Conservation (phyloP, 2,888 invertebrate species). For the Xylota sylvarum region DNA sequence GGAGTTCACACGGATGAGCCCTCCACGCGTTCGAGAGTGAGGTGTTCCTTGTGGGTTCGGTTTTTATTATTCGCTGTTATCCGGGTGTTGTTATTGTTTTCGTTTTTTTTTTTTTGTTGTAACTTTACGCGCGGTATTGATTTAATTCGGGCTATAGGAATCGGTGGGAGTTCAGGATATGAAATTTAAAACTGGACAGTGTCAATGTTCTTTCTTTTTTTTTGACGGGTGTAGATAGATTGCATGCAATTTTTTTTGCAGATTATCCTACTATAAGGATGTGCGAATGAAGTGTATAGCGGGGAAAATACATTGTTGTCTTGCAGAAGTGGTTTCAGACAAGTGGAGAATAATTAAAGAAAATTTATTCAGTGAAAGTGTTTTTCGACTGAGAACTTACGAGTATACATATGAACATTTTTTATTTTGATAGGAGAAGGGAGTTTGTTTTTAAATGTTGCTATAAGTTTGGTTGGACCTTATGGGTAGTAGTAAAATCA, state of each 20-base stretch:
- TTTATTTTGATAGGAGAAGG: neutral
- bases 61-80: slow-evolving; percentile 31
- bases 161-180: slow-evolving; percentile 8
- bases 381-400: neutral
- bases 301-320: neutral
- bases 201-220: neutral
- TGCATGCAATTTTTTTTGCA: neutral
- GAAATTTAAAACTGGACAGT: slow-evolving; percentile 11
- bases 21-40: slow-evolving; percentile 74
- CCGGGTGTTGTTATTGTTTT: slow-evolving; percentile 69
- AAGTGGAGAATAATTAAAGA: neutral
- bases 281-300: too few relatives aligned
- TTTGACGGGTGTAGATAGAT: neutral
- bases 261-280: neutral
- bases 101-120: slow-evolving; percentile 18
- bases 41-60: slow-evolving; percentile 73
- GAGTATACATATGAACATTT: neutral
- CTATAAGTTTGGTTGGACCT: too few relatives aligned
- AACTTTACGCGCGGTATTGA: slow-evolving; percentile 28
- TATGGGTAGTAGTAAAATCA: too few relatives aligned
- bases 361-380: slow-evolving; percentile 41
- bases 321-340: neutral
- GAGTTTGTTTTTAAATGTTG: neutral
- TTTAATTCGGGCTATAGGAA: slow-evolving; percentile 1
- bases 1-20: slow-evolving; percentile 77